These are phyloP conservation scores for Lagodon rhomboides DNA, from an alignment of 2,797 vertebrate genomes.

Conservation along the genomic window DNA sequence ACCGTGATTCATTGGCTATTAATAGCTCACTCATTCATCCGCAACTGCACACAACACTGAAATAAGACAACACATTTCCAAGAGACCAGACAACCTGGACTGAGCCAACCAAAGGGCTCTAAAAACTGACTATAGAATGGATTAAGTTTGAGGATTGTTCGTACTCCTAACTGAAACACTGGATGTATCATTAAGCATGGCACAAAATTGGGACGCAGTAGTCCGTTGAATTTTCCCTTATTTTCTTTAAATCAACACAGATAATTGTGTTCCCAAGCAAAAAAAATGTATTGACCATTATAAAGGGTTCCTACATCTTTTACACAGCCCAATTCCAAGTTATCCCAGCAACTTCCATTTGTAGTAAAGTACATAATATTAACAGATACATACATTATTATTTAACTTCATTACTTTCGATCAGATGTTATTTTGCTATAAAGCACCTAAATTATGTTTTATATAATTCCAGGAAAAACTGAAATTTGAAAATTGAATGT, in stretches of 20 bases:
- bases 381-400: no score
- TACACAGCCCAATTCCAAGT: no score
- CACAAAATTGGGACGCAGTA: neutral
- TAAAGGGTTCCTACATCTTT: no score
- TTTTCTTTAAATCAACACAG: neutral
- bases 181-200: neutral
- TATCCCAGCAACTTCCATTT: no score
- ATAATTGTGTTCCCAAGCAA: neutral
- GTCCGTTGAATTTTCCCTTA: neutral
- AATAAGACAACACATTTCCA: neutral
- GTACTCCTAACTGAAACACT: neutral
- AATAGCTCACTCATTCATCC: conserved; percentile 51
- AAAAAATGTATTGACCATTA: neutral
- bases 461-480: no score
- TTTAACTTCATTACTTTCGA: no score
- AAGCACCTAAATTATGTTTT: no score
- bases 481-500: no score
- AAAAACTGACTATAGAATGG: neutral
- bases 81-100: neutral
- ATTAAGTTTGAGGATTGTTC: neutral
- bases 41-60: neutral
- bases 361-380: no score
- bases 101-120: neutral
- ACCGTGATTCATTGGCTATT: conserved; percentile 32
- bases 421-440: no score